These are phyloP conservation scores for Engystomops pustulosus DNA, from an alignment of 2,113 vertebrate genomes.

Conservation along the genomic window DNA sequence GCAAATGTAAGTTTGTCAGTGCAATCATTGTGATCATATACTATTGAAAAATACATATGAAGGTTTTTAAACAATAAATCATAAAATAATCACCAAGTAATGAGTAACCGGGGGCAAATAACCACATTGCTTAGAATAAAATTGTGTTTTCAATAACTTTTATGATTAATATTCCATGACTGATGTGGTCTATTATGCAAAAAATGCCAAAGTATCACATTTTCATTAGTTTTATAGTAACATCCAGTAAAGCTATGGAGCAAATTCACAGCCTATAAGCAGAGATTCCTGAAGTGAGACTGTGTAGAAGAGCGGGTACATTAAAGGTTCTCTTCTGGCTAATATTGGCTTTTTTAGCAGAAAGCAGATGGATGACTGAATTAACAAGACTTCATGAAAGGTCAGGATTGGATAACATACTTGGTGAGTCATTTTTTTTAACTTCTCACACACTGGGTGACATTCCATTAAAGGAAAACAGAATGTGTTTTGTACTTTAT, in stretches of 20 bases:
- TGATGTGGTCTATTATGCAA: no score
- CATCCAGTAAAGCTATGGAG: not conserved
- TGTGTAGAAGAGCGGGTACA: constrained; percentile 14
- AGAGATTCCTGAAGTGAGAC: constrained; percentile 13
- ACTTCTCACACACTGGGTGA: constrained; percentile 28
- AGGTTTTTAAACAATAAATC: not conserved
- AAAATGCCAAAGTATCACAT: not conserved
- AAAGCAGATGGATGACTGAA: constrained; percentile 53
- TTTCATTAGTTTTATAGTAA: not conserved
- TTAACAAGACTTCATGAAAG: constrained; percentile 55
- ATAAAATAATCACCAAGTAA: not conserved
- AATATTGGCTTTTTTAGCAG: constrained; percentile 53
- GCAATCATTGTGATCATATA: constrained; percentile 1
- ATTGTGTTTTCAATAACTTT: not conserved
- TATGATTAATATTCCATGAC: no score
- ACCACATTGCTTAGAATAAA: not conserved
- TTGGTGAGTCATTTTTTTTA: constrained; percentile 39
- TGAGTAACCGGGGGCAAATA: not conserved
- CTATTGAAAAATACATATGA: not conserved
- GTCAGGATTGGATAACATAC: constrained; percentile 55
- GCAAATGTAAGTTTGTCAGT: not conserved
- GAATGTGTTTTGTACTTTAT: not conserved
- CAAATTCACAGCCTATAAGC: not conserved
- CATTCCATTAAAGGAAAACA: constrained; percentile 42
- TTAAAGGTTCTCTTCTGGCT: constrained; percentile 41